Evolutionary conservation across 2,797 vertebrate genomes (phyloP).

Genomic region (Naso thynnoides): DNA sequence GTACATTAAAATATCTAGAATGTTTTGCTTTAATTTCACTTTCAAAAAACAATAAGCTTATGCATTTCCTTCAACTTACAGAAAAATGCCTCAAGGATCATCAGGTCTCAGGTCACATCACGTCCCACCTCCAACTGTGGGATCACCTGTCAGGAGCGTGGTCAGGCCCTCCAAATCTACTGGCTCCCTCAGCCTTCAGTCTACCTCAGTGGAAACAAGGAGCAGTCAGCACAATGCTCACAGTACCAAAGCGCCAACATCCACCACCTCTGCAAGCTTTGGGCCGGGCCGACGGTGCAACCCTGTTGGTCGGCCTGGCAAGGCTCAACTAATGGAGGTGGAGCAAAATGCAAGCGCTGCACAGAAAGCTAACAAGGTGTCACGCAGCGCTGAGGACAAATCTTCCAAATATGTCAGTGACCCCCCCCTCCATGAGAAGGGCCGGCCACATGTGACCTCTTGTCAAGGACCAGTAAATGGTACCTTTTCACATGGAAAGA

Average conservation of each 20-base stretch:
- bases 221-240: constrained; percentile 66
- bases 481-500: constrained; percentile 60
- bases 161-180: constrained; percentile 44
- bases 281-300: constrained; percentile 70
- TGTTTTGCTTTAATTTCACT: background rate
- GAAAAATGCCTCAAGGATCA: constrained; percentile 89
- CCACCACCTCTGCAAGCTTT: constrained; percentile 66
- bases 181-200: constrained; percentile 62
- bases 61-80: constrained; percentile 53
- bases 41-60: background rate
- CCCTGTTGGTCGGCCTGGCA: constrained; percentile 73
- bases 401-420: constrained; percentile 59
- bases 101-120: constrained; percentile 80
- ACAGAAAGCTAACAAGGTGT: constrained; percentile 41
- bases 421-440: constrained; percentile 71
- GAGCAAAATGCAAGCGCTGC: constrained; percentile 50
- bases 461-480: constrained; percentile 79
- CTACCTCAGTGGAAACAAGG: constrained; percentile 84
- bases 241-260: constrained; percentile 55
- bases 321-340: constrained; percentile 76
- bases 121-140: constrained; percentile 46
- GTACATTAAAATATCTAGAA: background rate
- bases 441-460: constrained; percentile 67
- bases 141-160: constrained; percentile 47
- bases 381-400: constrained; percentile 39